Base-by-base conservation (phyloP, 2,797 vertebrate species). In the Cirrhinus mrigala region DNA sequence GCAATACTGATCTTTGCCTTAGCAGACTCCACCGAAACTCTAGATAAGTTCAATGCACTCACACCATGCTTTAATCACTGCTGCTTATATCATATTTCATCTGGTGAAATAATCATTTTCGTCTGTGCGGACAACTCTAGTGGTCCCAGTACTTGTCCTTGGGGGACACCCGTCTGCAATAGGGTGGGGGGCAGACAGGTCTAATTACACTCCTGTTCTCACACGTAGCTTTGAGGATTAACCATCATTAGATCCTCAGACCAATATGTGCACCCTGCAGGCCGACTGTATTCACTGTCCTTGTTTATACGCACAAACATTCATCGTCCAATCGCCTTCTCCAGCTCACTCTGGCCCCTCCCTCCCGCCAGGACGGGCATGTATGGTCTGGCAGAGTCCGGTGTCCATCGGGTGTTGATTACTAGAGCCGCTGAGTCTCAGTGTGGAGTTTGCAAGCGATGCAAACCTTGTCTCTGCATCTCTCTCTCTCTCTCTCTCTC, bases 401-500 rank as follows among this genome's bases (percentile, higher is more conserved):
- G 87, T 90, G 81, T 75, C 87, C 84, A 71, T 37, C 75, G 33
- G 33, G 81, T 86, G 52, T 88, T 85, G 90, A 90, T 93, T 90
- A 89, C 82, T 79, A 62, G 73, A 82, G 91, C 91, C 89, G 90
- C 92, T 91, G 86, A 93, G 83, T 87, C 70, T 87, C 64, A 75
- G 62, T 46, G 80, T 66, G 87, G 91, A 93, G 91, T 93, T 93
- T 93, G 92, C 92, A 91, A 92, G 91, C 91, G 46, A 88, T 94
- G 94, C 93, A 94, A 90, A 92, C 54, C 44, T 60, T 24, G 78
- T 46, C 82, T 74, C 29, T 60, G 54, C 27, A 9, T 80, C 68
- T 66, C 85, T 86, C 79, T 52, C 82, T 76, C 78, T 79, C 71
- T 37, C 64, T 69, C 78, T 88, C 87, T 92, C 78, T 79, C 71